phyloP scores from a whole-genome alignment of 2,797 vertebrate species.

The Amniataba percoides region DNA sequence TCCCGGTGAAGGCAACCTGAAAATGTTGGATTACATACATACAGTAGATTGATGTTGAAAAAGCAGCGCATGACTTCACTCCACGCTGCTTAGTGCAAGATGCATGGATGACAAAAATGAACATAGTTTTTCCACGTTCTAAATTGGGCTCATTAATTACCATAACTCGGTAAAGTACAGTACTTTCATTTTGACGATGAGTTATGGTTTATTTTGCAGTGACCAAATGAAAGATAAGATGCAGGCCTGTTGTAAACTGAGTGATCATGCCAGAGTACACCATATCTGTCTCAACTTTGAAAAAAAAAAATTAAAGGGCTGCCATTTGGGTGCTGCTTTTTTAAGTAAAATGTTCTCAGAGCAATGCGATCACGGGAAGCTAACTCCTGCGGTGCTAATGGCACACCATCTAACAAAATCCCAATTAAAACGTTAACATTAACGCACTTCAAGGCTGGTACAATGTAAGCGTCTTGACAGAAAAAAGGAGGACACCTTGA shows the following conservation, averaged over 20 bases:
- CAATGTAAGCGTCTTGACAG: conserved; percentile 59
- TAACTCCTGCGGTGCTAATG: conserved; percentile 42
- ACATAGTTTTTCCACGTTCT: conserved; percentile 11
- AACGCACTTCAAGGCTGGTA: conserved; percentile 52
- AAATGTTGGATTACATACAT: neutral
- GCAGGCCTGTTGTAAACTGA: conserved; percentile 33
- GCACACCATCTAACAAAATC: conserved; percentile 56
- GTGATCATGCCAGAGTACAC: conserved; percentile 35
- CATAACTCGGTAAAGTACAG: neutral
- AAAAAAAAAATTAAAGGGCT: neutral
- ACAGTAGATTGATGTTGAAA: conserved; percentile 12
- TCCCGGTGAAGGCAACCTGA: conserved; percentile 13
- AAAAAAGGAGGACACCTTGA: conserved; percentile 71
- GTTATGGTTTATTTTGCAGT: conserved; percentile 32
- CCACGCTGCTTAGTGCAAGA: conserved; percentile 1
- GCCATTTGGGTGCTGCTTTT: conserved; percentile 46
- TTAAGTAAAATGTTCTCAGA: conserved; percentile 52
- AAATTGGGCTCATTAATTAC: conserved; percentile 19
- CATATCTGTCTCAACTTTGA: conserved; percentile 34
- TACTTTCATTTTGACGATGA: conserved; percentile 44
- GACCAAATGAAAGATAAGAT: conserved; percentile 44
- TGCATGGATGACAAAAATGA: conserved; percentile 14
- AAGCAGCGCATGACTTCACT: conserved; percentile 7
- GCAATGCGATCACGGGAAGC: conserved; percentile 42
- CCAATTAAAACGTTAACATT: conserved; percentile 65